Percentiles rank a stretch among this genome's conserved stretches.
Conservation (phyloP, 2,113 vertebrate genomes). For the Corythornis cristatus region DNA sequence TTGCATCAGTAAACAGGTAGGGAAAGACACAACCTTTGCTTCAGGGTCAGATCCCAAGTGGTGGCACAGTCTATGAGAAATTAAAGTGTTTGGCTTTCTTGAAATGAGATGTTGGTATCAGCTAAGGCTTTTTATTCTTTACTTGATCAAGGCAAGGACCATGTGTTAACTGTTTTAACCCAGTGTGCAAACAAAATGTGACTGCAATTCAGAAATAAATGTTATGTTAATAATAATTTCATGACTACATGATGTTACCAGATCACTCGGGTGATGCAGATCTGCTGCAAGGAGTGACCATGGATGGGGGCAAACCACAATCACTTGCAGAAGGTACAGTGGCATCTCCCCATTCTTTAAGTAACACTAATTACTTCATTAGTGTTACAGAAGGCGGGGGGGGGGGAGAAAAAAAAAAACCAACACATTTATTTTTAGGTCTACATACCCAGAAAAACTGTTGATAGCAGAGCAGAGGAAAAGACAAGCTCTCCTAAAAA, state of each 20-base stretch:
- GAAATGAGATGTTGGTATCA: background rate
- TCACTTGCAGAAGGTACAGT: fast-evolving
- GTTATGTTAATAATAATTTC: background rate
- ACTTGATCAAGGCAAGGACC: background rate
- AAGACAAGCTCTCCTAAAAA: background rate
- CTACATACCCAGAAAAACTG: background rate
- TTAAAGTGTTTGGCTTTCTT: background rate
- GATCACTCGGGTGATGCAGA: background rate
- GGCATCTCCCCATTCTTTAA: background rate
- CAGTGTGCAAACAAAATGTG: background rate
- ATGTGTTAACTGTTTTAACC: background rate
- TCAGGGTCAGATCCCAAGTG: constrained; percentile 39
- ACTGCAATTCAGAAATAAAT: background rate
- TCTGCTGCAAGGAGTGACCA: fast-evolving
- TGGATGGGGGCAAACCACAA: background rate
- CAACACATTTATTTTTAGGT: background rate
- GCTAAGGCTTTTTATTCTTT: background rate
- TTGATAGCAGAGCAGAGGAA: background rate
- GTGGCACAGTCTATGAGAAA: background rate
- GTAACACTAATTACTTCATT: no score
- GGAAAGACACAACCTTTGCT: background rate
- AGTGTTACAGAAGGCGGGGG: background rate
- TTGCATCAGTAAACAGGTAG: constrained; percentile 1
- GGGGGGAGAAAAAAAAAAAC: background rate
- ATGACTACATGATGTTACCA: background rate